Percentiles rank a stretch among this genome's conserved stretches.
Evolutionary conservation across 2,113 vertebrate genomes (phyloP).

Genomic region (Echinops telfairi): DNA sequence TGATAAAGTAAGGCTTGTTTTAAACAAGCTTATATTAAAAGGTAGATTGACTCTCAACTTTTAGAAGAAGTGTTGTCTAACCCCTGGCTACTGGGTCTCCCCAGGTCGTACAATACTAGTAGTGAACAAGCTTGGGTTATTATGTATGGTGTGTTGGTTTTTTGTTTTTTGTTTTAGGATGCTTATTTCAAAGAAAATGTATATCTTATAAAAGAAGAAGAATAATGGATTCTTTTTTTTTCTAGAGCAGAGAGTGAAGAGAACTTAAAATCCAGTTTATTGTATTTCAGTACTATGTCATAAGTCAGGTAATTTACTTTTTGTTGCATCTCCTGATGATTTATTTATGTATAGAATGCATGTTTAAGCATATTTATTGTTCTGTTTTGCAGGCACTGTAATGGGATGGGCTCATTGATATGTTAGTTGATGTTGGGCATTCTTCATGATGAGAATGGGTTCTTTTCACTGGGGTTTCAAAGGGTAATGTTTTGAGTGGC

Average conservation of each 20-base stretch:
- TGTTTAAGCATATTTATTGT: slow-evolving; percentile 71
- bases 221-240: slow-evolving; percentile 83
- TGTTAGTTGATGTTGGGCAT: slow-evolving; percentile 69
- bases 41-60: slow-evolving; percentile 42
- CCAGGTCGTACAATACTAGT: slow-evolving; percentile 44
- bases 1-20: slow-evolving; percentile 61
- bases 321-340: slow-evolving; percentile 77
- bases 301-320: slow-evolving; percentile 84
- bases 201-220: slow-evolving; percentile 73
- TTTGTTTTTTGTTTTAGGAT: slow-evolving; percentile 69
- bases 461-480: slow-evolving; percentile 69
- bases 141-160: slow-evolving; percentile 53
- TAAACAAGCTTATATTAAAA: slow-evolving; percentile 65
- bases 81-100: slow-evolving; percentile 32
- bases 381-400: slow-evolving; percentile 68
- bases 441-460: slow-evolving; percentile 67
- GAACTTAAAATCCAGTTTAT: slow-evolving; percentile 81
- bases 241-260: slow-evolving; percentile 81
- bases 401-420: slow-evolving; percentile 64
- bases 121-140: slow-evolving; percentile 48
- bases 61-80: slow-evolving; percentile 66
- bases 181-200: slow-evolving; percentile 72
- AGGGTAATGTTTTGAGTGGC: slow-evolving; percentile 52
- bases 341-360: slow-evolving; percentile 65
- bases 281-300: slow-evolving; percentile 84